Evolutionary conservation across 2,888 invertebrate species (phyloP).

Genomic region (Platycheirus albimanus): DNA sequence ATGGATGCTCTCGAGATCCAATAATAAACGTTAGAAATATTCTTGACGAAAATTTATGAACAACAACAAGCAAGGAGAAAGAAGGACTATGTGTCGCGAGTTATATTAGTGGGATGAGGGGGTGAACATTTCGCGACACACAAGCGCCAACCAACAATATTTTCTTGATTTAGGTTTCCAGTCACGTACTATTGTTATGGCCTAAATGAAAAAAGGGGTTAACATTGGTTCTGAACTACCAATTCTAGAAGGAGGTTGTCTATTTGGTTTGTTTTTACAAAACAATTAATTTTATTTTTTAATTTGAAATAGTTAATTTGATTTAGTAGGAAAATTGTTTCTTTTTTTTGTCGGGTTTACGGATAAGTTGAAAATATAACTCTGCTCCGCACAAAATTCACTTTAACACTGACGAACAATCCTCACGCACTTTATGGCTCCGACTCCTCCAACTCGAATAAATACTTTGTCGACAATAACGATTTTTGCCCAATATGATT

Average conservation of each 20-base stretch:
- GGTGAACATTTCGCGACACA: slow-evolving; percentile 40
- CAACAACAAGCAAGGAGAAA: slow-evolving; percentile 1
- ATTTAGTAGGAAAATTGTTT: slow-evolving; percentile 6
- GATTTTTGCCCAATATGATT: slow-evolving; percentile 31
- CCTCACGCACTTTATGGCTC: slow-evolving; percentile 73
- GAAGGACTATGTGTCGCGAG: background rate
- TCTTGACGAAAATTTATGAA: slow-evolving; percentile 26
- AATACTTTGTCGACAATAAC: slow-evolving; percentile 31
- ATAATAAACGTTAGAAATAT: slow-evolving; percentile 23
- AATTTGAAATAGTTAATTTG: slow-evolving; percentile 38
- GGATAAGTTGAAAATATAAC: background rate
- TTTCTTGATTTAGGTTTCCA: slow-evolving; percentile 44
- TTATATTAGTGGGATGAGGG: background rate
- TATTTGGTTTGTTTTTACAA: too few relatives aligned
- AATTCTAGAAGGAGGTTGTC: background rate
- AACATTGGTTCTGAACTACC: background rate
- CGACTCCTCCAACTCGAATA: slow-evolving; percentile 63
- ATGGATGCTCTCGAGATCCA: slow-evolving; percentile 25
- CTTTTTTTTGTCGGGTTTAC: background rate
- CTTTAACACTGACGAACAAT: slow-evolving; percentile 67
- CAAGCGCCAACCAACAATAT: slow-evolving; percentile 10
- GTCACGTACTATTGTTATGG: slow-evolving; percentile 58
- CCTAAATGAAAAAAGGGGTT: slow-evolving; percentile 41
- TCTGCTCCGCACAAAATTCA: slow-evolving; percentile 58
- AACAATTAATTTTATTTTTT: too few relatives aligned